A percentile compares a stretch with the other conserved stretches of the same genome.
Evolutionary conservation across 2,888 invertebrate genomes (phyloP).

Genomic region (Napeogenes inachia): DNA sequence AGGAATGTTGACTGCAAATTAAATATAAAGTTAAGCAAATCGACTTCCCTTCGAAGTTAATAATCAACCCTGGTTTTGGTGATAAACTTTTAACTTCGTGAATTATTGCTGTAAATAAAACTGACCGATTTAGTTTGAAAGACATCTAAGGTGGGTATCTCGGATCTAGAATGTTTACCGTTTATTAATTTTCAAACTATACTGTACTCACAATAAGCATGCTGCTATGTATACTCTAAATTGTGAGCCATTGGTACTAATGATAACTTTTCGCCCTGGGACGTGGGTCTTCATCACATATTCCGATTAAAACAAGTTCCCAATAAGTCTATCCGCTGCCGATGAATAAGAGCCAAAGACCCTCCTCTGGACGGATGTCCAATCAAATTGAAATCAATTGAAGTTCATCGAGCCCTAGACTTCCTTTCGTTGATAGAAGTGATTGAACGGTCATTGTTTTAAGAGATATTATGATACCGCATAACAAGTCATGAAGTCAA

Average conservation of each 20-base stretch:
- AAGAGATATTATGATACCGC: conserved; percentile 6
- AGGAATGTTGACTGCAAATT: too few relatives aligned
- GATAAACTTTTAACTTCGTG: too few relatives aligned
- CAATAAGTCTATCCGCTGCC: conserved; percentile 13
- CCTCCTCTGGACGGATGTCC: conserved; percentile 29
- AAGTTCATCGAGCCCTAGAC: conserved; percentile 20
- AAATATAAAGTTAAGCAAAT: too few relatives aligned
- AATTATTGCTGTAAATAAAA: too few relatives aligned
- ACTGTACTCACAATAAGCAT: too few relatives aligned
- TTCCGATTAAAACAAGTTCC: conserved; percentile 3
- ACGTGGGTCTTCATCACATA: neutral
- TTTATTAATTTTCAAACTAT: too few relatives aligned
- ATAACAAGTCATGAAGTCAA: neutral
- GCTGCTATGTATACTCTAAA: too few relatives aligned
- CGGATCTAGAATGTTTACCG: too few relatives aligned
- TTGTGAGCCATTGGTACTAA: neutral
- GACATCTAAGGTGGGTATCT: too few relatives aligned
- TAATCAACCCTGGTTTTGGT: too few relatives aligned
- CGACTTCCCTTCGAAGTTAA: too few relatives aligned
- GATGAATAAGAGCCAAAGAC: conserved; percentile 10
- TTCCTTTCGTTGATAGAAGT: conserved; percentile 17
- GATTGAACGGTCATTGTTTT: conserved; percentile 20
- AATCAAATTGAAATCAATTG: conserved; percentile 30
- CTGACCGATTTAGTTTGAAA: too few relatives aligned
- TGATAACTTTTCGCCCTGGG: neutral